Base-by-base conservation (phyloP, 2,113 vertebrate species). In the Canis aureus region DNA sequence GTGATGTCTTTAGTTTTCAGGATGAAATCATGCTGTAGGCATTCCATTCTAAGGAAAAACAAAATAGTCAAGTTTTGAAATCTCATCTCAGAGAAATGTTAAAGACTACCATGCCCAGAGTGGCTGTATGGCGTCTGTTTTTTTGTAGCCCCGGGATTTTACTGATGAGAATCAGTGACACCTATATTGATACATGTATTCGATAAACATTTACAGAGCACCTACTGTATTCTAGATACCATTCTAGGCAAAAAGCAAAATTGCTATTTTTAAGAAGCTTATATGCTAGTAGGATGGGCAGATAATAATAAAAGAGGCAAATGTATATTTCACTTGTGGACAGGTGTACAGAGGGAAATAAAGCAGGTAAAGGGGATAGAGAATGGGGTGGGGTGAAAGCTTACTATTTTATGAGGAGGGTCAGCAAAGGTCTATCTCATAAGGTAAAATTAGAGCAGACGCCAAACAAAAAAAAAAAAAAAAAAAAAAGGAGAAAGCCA, bases 1-100 rank as follows among this genome's bases (percentile, higher is more conserved):
- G 84, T 29, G 87, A 97, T 91, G 95, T 96, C 97, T 96, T 97
- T 94, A 91, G 83, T 94, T 97, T 97, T 96, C 94, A 96, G 78
- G 92, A 95, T 96, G 97, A 97, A 96, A 97, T 85, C 76, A 62
- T 96, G 84, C 87, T 79, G 94, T 64, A 84, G 29, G n/a, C 66
- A 92, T 81, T 81, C 93, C 91, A 76, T 73, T 93, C 83, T 66
- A 87, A 96, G 84, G 57, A 87, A 81, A 93, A 97, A 60, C 92
- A 96, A 96, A 94, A 94, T 43, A 83, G 83, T 32, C 49, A n/a
- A 81, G 67, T 89, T 96, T 81, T 82, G 49, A 74, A 85, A 89
- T 96, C 38, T 91, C 60, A 94, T 79, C 38, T 27, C 43, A 92
- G 90, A 95, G 64, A 43, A 84, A 76, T 25, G 55, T 32, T 74